These are phyloP conservation scores for Osmerus eperlanus DNA, from an alignment of 2,113 vertebrate genomes.

Conservation along the genomic window DNA sequence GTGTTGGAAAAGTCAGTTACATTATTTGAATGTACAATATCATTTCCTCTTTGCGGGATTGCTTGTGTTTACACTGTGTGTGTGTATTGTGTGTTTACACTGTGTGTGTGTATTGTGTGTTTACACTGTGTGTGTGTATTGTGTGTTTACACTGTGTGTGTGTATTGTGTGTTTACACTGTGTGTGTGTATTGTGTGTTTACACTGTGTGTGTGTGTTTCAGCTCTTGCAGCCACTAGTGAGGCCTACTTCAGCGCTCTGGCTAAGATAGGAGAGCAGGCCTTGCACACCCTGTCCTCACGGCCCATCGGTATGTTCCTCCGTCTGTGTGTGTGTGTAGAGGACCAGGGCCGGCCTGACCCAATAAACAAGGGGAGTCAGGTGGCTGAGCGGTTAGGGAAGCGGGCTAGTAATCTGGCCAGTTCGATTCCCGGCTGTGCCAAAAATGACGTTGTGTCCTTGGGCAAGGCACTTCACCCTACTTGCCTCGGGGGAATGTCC, in stretches of 20 bases:
- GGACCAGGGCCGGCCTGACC: too few species aligned
- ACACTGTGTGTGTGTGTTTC: constrained; percentile 5
- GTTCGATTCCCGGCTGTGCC: too few species aligned
- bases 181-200: constrained; percentile 9
- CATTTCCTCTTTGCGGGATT: not conserved
- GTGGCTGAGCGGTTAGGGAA: too few species aligned
- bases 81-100: too few species aligned
- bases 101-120: constrained; percentile 8
- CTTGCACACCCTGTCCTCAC: constrained; percentile 79
- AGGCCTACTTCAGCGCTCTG: constrained; percentile 86
- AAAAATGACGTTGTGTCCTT: too few species aligned
- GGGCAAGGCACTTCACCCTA: too few species aligned
- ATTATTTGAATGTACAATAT: constrained; percentile 5
- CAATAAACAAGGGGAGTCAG: too few species aligned
- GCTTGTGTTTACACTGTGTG: constrained; percentile 28
- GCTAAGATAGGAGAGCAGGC: constrained; percentile 88
- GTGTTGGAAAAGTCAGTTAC: not conserved
- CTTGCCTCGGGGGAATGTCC: too few species aligned
- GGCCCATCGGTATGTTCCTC: constrained; percentile 77
- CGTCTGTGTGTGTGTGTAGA: not conserved
- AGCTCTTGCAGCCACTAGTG: constrained; percentile 82
- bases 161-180: too few species aligned
- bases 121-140: constrained; percentile 6
- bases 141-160: constrained; percentile 29
- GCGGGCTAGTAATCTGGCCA: too few species aligned